Base-by-base conservation (phyloP, 1,140 invertebrate species). In the Armadillidium nasatum region DNA sequence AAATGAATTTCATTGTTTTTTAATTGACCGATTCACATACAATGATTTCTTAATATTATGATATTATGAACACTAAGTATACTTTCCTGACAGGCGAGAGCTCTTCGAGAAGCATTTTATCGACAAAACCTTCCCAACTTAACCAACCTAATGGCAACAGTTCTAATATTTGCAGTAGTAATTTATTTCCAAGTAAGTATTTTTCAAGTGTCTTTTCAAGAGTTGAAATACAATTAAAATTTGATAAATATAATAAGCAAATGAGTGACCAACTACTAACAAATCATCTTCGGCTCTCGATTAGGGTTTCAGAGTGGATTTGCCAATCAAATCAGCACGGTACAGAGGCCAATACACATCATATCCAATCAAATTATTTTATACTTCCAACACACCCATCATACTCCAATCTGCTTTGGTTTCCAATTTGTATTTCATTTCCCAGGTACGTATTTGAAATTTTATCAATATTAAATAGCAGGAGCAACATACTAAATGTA, bases 301-400 rank as follows among this genome's bases (percentile, higher is more conserved):
- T 33, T 33, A 97, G 94, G 97, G 98, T 82, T 99, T 99, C 93
- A 89, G 98, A 82, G 98, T 99, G 22, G 98, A 99, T 87, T 88
- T 99, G 76, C 97, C 97, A 23, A 99, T 99, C 86, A 99, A 99
- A 85, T 98, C 96, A 19, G 96, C 97, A 7, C 91, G 96, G 79
- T 99, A 99, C 87, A 90, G 98, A 84, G 98, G 98, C 70, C 97
- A 99, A 85, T 97, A 99, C 87, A 98, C 95, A 82, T 98, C 94
- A 79, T 99, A 99, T 85, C 98, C 98, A 7, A 99, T 99, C 86
- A 99, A 99, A 86, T 86, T 99, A 6, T 99, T 99, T 88, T 99
- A 99, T 88, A 99, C 98, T 11, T 98, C 96, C 44, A 99, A 99
- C 87, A 99, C 99, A 84, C 98, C 98, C 33, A 99, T 99, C 84